Evolutionary conservation across 2,888 invertebrate species (phyloP).

Genomic region (Luperina testacea): DNA sequence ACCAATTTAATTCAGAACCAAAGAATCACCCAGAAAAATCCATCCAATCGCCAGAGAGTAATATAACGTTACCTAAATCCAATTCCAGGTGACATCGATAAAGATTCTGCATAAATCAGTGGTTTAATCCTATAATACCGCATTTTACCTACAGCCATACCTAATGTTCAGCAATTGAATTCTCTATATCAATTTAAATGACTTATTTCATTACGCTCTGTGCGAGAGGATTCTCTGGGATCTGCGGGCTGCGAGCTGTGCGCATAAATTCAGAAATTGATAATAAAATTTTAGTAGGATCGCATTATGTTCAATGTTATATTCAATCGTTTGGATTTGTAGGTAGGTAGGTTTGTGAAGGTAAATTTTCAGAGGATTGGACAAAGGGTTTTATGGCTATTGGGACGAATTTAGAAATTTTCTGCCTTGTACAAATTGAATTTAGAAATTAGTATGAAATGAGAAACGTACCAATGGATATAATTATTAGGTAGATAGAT

Average conservation of each 20-base stretch:
- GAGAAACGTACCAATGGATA: neutral
- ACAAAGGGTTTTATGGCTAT: constrained; percentile 16
- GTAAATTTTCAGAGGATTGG: constrained; percentile 6
- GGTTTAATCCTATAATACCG: constrained; percentile 89
- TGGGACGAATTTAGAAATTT: neutral
- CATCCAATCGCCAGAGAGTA: constrained; percentile 31
- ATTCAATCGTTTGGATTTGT: constrained; percentile 51
- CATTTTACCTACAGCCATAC: constrained; percentile 81
- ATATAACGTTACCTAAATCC: constrained; percentile 51
- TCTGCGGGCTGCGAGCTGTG: constrained; percentile 62
- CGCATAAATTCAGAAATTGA: constrained; percentile 87
- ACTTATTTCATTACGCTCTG: constrained; percentile 87
- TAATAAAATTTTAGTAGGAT: constrained; percentile 86
- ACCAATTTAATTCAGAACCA: constrained; percentile 37
- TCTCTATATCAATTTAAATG: constrained; percentile 89
- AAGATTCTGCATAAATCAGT: constrained; percentile 85
- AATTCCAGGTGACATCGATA: constrained; percentile 55
- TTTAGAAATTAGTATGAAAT: neutral
- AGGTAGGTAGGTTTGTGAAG: constrained; percentile 26
- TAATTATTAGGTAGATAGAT: neutral
- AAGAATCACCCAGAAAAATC: constrained; percentile 48
- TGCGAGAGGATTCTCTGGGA: constrained; percentile 77
- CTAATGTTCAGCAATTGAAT: constrained; percentile 87
- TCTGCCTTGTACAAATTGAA: neutral
- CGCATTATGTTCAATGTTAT: constrained; percentile 73